Evolutionary conservation across 35 echinoderm and acorn worm genomes (phyloP).

Genomic region (Lytechinus variegatus): DNA sequence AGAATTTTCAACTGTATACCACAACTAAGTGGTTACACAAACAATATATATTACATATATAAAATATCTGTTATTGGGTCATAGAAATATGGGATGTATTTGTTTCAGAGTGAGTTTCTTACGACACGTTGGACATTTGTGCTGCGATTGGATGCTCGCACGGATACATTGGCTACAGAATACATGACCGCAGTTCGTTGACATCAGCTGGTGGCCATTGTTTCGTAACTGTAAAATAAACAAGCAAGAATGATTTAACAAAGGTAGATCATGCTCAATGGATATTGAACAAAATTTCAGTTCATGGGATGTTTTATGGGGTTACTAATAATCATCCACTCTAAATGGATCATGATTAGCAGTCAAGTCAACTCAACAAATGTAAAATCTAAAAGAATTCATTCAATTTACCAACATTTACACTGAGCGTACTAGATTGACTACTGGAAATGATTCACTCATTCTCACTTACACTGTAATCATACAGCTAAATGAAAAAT

Average conservation of each 20-base stretch:
- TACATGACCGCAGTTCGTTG: constrained; percentile 90
- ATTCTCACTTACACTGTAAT: too few relatives aligned
- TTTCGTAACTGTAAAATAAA: constrained; percentile 73
- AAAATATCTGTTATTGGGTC: neutral
- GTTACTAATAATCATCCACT: too few relatives aligned
- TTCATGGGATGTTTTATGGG: too few relatives aligned
- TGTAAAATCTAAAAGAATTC: too few relatives aligned
- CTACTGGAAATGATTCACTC: too few relatives aligned
- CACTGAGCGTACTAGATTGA: too few relatives aligned
- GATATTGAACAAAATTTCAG: too few relatives aligned
- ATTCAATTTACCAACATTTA: too few relatives aligned
- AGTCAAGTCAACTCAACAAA: too few relatives aligned
- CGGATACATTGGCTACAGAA: constrained; percentile 88
- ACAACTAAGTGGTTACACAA: neutral
- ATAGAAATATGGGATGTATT: constrained; percentile 91
- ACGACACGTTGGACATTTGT: constrained; percentile 93
- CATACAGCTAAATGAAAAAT: too few relatives aligned
- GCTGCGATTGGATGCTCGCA: constrained; percentile 65
- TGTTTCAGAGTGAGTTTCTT: constrained; percentile 81
- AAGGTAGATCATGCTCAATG: too few relatives aligned
- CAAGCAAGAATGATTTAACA: neutral
- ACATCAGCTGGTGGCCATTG: constrained; percentile 73
- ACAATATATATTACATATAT: neutral
- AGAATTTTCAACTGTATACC: neutral
- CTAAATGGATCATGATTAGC: too few relatives aligned